Evolutionary conservation across 2,888 invertebrate genomes (phyloP).

Genomic region (Chrysomela aeneicollis): DNA sequence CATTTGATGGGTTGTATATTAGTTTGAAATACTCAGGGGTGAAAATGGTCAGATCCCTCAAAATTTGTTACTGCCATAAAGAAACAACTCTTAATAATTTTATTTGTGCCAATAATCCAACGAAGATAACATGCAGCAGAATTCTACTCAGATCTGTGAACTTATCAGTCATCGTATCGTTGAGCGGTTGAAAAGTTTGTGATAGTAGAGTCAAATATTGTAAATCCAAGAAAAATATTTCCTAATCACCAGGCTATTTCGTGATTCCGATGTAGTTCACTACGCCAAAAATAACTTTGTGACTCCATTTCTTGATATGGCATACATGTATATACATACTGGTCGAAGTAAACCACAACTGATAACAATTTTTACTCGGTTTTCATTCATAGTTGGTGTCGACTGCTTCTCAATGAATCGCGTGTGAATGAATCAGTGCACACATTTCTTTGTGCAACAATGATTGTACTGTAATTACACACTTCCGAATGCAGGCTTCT

Average conservation of each 20-base stretch:
- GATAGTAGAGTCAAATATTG: slow-evolving; percentile 2
- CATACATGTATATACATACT: slow-evolving; percentile 24
- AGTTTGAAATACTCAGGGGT: too few species aligned
- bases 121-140: too few species aligned
- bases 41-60: too few species aligned
- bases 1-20: too few species aligned
- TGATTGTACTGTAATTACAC: neutral
- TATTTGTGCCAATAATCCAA: too few species aligned
- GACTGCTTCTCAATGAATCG: slow-evolving; percentile 37
- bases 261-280: slow-evolving; percentile 38
- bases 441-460: neutral
- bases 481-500: neutral
- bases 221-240: slow-evolving; percentile 23
- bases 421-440: slow-evolving; percentile 10
- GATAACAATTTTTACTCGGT: slow-evolving; percentile 35
- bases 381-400: slow-evolving; percentile 34
- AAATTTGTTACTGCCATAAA: too few species aligned
- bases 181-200: too few species aligned
- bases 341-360: slow-evolving; percentile 31
- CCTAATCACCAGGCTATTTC: slow-evolving; percentile 34
- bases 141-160: too few species aligned
- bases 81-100: too few species aligned
- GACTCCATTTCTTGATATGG: slow-evolving; percentile 41
- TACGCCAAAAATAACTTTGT: slow-evolving; percentile 45
- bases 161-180: too few species aligned